Evolutionary conservation across 2,113 vertebrate species (phyloP), one percentile per base, ranked within the genome.

Genomic region (Gallinago paraguaiae): DNA sequence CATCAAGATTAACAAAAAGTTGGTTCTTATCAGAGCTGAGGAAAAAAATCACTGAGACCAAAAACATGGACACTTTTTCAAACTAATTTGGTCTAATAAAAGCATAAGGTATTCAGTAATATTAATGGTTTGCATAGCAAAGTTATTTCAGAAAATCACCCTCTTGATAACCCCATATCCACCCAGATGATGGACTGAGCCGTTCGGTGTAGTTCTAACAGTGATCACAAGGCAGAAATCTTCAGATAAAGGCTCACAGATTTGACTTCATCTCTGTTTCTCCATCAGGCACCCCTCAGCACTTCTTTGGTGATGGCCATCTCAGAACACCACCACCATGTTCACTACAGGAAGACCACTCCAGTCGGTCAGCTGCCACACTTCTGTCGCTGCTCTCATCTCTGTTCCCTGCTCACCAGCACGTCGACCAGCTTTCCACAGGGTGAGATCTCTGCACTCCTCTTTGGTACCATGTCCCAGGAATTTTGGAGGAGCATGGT

Each of bases 341-440:
- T 5, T 54, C 39, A 1, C 51, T 16, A 9, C 22, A 67, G 53
- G 28, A 20, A 37, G 45, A 33, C 2, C 41, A 23, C 37, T 63
- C 53, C 59, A 63, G 39, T 31, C 90, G 79, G 51, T 30, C 46
- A 78, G 11, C 70, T 63, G 75, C 82, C 45, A 19, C 3, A 1
- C 43, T 53, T 59, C 59, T 9, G 6, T 13, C 24, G 0, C 56
- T 33, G 51, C 39, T 37, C 57, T 31, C 0, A 27, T 60, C 56
- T 70, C 54, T 6, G 0, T 0, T 20, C 41, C 33, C 54, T 14
- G 45, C 74, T 53, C 54, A 48, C 51, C 65, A 30, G 65, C 19
- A 68, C 3, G 2, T 1, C 43, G 53, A 37, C 31, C 0, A 0
- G 19, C 59, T 9, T 20, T 30, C 39, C 0, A 0, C n/a, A 41